phyloP scores from a whole-genome alignment of 2,888 invertebrate genomes.

The Cremastinae sp. region DNA sequence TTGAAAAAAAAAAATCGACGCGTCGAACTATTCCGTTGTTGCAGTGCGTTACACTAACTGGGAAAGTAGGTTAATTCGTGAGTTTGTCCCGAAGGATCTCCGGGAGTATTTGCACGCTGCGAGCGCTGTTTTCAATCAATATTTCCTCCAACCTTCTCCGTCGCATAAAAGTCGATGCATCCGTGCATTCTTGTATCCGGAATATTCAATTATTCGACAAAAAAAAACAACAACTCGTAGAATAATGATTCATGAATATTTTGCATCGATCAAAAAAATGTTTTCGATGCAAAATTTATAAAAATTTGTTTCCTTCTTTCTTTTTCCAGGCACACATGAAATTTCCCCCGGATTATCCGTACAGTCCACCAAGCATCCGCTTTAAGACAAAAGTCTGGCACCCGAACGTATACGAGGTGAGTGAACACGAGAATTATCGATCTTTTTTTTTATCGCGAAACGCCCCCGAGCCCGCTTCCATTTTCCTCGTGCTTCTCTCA shows the following conservation, averaged over 20 bases:
- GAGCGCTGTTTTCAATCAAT: constrained; percentile 78
- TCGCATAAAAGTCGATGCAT: constrained; percentile 46
- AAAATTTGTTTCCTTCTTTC: constrained; percentile 46
- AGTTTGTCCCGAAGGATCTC: constrained; percentile 76
- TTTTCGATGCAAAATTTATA: background rate
- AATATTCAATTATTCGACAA: no score
- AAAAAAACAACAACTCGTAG: no score
- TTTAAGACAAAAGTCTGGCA: constrained; percentile 99
- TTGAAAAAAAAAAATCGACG: no score
- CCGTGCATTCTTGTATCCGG: background rate
- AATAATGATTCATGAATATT: no score
- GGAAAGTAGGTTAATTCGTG: constrained; percentile 76
- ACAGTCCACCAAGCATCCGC: constrained; percentile 98
- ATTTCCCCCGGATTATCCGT: constrained; percentile 99
- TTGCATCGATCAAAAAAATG: no score
- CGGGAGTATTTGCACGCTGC: constrained; percentile 78
- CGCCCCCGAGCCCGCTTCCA: no score
- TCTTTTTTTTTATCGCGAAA: no score
- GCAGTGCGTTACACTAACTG: no score
- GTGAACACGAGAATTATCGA: constrained; percentile 78
- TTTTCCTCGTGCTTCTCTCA: constrained; percentile 29
- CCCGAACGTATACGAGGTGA: constrained; percentile 99
- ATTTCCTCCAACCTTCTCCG: constrained; percentile 64
- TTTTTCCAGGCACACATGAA: constrained; percentile 97
- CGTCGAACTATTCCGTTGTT: no score